Base-by-base conservation (phyloP, 2,888 invertebrate species). In the Pristionchus arcanus region DNA sequence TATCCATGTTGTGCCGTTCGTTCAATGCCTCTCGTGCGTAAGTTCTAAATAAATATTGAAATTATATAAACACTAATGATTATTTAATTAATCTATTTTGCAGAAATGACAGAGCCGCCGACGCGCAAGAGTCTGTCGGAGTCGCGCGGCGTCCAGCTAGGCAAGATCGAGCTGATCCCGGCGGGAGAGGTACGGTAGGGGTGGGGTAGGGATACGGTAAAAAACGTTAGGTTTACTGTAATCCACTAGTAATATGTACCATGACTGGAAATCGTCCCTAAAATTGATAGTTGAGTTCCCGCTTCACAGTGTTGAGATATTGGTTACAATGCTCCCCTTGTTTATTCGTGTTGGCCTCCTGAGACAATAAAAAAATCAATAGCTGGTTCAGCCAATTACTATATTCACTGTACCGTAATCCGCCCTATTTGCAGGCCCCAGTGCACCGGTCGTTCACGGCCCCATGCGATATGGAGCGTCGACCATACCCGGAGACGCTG, bases 181-280 rank as follows among this genome's bases (percentile, higher is more conserved):
- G 3, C 84, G 15, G 37, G 21, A 31, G 84, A 85, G 84, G 84
- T 85, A 85, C 84, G 59, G 84, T 85, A 85, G n/a, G 66, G 42
- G 42, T 42, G 9, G 4, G 42, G 42, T 42, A n/a, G 34, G 68
- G 34, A 7, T 68, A 68, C 68, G 68, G 68, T 68, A 34, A n/a
- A n/a, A n/a, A n/a, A n/a, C n/a, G 71, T 11, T 11, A 1, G 31
- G 63, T 11, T 9, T 1, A 3, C 7, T 3, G 25, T n/a, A 21
- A n/a, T n/a, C n/a, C n/a, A n/a, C n/a, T n/a, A n/a, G 49, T 53
- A 53, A 53, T 53, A 53, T n/a, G n/a, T n/a, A n/a, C n/a, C n/a
- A n/a, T n/a, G n/a, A n/a, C n/a, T n/a, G n/a, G n/a, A n/a, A n/a
- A n/a, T n/a, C n/a, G n/a, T n/a, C n/a, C n/a, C n/a, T n/a, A 49